Evolutionary conservation across 2,113 vertebrate genomes (phyloP).

Genomic region (Ailurus styani): DNA sequence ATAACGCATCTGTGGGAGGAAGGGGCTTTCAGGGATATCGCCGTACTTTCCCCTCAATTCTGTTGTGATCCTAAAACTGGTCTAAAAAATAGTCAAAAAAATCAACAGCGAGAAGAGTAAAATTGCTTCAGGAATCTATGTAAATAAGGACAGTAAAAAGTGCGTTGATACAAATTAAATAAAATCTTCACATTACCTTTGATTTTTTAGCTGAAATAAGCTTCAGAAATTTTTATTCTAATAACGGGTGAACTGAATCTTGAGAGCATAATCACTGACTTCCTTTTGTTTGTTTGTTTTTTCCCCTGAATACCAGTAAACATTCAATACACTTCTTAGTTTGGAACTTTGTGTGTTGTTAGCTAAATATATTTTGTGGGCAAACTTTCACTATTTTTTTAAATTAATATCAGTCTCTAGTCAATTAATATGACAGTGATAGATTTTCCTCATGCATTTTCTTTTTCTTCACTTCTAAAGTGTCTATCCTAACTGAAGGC

Average conservation of each 20-base stretch:
- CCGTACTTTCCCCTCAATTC: background rate
- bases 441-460: background rate
- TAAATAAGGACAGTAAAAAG: background rate
- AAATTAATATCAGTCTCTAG: background rate
- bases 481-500: background rate
- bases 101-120: background rate
- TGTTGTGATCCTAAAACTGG: background rate
- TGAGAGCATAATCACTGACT: background rate
- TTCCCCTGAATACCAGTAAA: background rate
- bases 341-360: background rate
- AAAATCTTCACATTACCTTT: background rate
- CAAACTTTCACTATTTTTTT: background rate
- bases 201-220: background rate
- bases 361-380: background rate
- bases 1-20: background rate
- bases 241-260: background rate
- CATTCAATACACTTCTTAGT: background rate
- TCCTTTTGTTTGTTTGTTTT: background rate
- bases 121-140: background rate
- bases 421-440: background rate
- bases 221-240: background rate
- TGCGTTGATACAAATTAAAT: background rate
- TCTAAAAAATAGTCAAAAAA: background rate
- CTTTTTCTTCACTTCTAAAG: background rate
- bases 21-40: background rate